Conservation (phyloP, 2,113 vertebrate genomes). For the Seriola quinqueradiata region DNA sequence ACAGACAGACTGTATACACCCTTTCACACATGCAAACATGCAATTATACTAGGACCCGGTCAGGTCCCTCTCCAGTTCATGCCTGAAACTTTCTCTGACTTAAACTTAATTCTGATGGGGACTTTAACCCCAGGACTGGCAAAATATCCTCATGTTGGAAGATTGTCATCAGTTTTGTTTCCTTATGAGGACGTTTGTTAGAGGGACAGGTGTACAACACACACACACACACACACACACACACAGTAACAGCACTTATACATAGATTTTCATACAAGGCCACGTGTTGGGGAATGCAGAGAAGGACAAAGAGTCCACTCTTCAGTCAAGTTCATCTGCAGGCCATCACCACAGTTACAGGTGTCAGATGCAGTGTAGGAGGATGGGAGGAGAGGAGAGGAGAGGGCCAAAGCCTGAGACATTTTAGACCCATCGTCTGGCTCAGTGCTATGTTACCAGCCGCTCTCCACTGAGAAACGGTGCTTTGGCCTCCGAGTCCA, state of each 20-base stretch:
- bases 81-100: background rate
- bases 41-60: background rate
- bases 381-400: background rate
- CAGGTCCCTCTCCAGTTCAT: background rate
- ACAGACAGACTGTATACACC: background rate
- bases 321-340: slow-evolving; percentile 14
- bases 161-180: background rate
- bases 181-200: background rate
- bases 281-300: slow-evolving; percentile 46
- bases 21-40: slow-evolving; percentile 6
- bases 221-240: slow-evolving; percentile 7
- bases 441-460: slow-evolving; percentile 67
- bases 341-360: slow-evolving; percentile 14
- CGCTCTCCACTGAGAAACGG: slow-evolving; percentile 47
- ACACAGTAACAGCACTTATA: slow-evolving; percentile 7
- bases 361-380: background rate
- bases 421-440: background rate
- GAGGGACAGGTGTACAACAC: background rate
- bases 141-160: background rate
- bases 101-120: background rate
- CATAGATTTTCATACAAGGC: slow-evolving; percentile 56
- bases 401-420: slow-evolving; percentile 55
- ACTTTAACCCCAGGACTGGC: background rate
- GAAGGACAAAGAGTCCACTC: slow-evolving; percentile 16
- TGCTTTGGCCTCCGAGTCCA: slow-evolving; percentile 66